phyloP scores from a whole-genome alignment of 2,888 invertebrate genomes.

The Mesodorylaimus sp. region DNA sequence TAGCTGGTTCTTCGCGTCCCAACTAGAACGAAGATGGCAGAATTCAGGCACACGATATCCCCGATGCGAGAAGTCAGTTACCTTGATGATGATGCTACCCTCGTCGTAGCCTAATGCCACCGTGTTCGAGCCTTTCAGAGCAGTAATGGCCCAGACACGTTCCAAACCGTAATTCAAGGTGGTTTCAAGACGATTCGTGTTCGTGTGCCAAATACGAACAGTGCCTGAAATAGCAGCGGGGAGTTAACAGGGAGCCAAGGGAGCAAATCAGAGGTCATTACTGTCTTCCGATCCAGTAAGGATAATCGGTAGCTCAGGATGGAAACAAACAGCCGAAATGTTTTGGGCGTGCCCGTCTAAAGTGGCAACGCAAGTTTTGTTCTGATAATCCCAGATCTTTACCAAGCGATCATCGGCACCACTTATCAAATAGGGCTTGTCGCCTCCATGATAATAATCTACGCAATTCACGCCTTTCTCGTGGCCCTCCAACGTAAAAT shows the following conservation, averaged over 20 bases:
- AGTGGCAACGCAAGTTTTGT: constrained; percentile 96
- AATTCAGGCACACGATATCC: too few relatives aligned
- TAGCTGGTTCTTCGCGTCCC: constrained; percentile 96
- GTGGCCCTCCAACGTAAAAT: constrained; percentile 90
- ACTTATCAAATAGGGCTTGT: constrained; percentile 94
- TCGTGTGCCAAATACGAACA: constrained; percentile 93
- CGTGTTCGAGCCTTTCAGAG: constrained; percentile 79
- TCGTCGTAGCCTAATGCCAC: constrained; percentile 93
- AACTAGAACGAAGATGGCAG: constrained; percentile 33
- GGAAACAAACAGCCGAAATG: constrained; percentile 71
- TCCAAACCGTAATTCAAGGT: constrained; percentile 95
- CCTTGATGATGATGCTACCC: constrained; percentile 81
- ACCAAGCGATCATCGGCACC: constrained; percentile 93
- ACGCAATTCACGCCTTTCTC: constrained; percentile 98
- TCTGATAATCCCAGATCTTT: constrained; percentile 96
- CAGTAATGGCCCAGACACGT: constrained; percentile 86
- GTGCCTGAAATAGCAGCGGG: constrained; percentile 45
- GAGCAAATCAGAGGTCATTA: constrained; percentile 15
- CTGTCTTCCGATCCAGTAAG: constrained; percentile 87
- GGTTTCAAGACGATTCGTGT: constrained; percentile 79
- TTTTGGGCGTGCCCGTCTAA: constrained; percentile 91
- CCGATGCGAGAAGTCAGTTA: constrained; percentile 13
- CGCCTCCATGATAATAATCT: constrained; percentile 95
- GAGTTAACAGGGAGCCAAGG: too few relatives aligned
- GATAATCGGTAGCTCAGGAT: constrained; percentile 89